A percentile compares a stretch with the other conserved stretches of the same genome.
These are phyloP conservation scores for Spondyliosoma cantharus DNA, from an alignment of 2,797 vertebrate genomes.

Conservation along the genomic window DNA sequence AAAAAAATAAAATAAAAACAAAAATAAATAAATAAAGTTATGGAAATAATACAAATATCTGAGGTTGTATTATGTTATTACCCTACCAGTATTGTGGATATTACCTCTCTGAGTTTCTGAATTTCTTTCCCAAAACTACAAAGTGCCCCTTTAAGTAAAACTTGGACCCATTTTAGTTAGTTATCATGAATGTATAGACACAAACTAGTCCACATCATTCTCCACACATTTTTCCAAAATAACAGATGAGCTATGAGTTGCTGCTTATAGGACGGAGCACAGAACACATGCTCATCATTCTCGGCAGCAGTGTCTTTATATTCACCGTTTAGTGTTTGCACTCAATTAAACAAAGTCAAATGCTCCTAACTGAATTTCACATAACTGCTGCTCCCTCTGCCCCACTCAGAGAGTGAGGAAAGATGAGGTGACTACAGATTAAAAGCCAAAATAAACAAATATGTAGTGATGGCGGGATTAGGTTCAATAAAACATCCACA, in stretches of 20 bases:
- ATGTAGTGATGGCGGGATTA: background rate
- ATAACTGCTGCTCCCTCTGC: constrained; percentile 17
- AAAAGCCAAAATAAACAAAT: constrained; percentile 38
- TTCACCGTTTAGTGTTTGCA: background rate
- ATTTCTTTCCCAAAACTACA: background rate
- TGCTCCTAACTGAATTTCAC: constrained; percentile 23
- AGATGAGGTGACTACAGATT: constrained; percentile 26
- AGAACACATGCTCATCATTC: background rate
- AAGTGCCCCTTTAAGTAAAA: no score
- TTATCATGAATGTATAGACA: background rate
- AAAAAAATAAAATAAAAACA: no score
- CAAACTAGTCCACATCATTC: background rate
- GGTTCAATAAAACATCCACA: constrained; percentile 13
- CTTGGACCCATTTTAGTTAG: background rate
- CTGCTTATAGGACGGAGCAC: no score
- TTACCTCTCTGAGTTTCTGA: no score
- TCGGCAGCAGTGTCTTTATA: background rate
- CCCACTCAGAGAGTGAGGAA: background rate
- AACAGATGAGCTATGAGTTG: background rate
- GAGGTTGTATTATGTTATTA: no score
- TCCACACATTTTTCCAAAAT: background rate
- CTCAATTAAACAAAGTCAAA: constrained; percentile 25
- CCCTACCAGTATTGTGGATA: no score
- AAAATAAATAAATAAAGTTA: no score
- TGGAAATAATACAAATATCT: no score